Base-by-base conservation (phyloP, 2,797 vertebrate genomes). In the Syngnathus acus region DNA sequence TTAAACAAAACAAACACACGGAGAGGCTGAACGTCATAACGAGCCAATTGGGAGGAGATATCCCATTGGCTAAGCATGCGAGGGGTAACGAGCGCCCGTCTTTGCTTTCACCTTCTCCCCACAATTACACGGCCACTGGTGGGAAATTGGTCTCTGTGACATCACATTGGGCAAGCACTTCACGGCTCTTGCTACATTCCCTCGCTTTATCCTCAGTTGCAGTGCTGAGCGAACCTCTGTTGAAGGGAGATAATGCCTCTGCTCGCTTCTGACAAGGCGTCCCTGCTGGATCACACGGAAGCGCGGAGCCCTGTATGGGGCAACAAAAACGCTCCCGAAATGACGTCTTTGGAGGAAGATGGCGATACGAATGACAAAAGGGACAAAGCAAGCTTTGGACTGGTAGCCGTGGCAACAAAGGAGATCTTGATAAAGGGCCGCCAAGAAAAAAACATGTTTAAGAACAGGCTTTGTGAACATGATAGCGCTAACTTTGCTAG, bases 41-140 rank as follows among this genome's bases (percentile, higher is more conserved):
- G 16, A 23, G 51, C 48, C 6, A 51, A 21, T 2, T 7, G 7
- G n/a, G 73, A 67, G 65, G 70, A 32, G 74, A 83, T 77, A 82
- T 78, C 72, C 73, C 53, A 70, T 86, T 82, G 9, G 71, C 72
- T 72, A 72, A 38, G 57, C 32, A 32, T 32, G 32, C 32, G 32
- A 32, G 23, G 13, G 14, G 13, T 21, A 48, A 54, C 8, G 13
- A 74, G 77, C 63, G 80, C 72, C 17, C 84, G 83, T 87, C 87
- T 84, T 85, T 85, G 84, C 72, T 40, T 67, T 87, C 86, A 87
- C 86, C 84, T 84, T 81, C 75, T 71, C 67, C 54, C 66, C 67
- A 75, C 76, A 82, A 26, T 84, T 77, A 85, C 77, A 82, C 64
- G 76, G 75, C 84, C 74, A 47, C 70, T 60, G 76, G 69, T 51